Conservation (phyloP, 2,113 vertebrate species). For the Lates calcarifer region DNA sequence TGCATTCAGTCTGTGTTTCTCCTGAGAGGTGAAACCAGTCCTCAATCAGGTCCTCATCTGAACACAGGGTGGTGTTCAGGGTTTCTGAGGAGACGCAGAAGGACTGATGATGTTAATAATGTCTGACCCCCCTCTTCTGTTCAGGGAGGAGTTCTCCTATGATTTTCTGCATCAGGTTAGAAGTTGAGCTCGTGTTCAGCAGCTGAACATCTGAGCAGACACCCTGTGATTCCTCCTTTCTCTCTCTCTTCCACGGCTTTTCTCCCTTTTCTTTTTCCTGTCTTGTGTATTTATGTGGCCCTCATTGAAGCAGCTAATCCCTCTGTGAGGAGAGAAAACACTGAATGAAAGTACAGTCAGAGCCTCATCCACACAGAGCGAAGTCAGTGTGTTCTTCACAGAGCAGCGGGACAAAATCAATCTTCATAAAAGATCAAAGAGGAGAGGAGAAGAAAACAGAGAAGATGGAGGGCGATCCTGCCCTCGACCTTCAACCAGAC, state of each 20-base stretch:
- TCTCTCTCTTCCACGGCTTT: neutral
- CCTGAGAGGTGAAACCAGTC: too few relatives aligned
- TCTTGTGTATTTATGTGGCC: conserved; percentile 20
- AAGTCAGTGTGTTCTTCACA: neutral
- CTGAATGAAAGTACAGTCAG: neutral
- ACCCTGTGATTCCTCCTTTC: neutral
- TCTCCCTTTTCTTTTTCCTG: conserved; percentile 4
- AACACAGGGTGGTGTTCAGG: neutral
- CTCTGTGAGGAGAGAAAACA: neutral
- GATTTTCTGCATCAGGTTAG: too few relatives aligned
- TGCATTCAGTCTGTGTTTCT: too few relatives aligned
- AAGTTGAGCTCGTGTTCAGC: neutral
- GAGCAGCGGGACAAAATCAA: conserved; percentile 15
- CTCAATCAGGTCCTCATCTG: neutral
- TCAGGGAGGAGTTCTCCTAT: too few relatives aligned
- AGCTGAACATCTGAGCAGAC: neutral
- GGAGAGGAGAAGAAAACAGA: neutral
- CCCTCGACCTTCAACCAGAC: neutral
- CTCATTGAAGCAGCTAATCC: neutral
- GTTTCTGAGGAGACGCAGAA: neutral
- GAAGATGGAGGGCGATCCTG: conserved; percentile 1
- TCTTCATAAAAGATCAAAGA: conserved; percentile 34
- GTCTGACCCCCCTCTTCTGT: too few relatives aligned
- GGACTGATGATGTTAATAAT: too few relatives aligned
- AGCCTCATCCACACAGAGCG: too few relatives aligned